These are phyloP conservation scores for Tokudaia tokunoshimensis DNA, from an alignment of 2,797 vertebrate species.

Conservation along the genomic window DNA sequence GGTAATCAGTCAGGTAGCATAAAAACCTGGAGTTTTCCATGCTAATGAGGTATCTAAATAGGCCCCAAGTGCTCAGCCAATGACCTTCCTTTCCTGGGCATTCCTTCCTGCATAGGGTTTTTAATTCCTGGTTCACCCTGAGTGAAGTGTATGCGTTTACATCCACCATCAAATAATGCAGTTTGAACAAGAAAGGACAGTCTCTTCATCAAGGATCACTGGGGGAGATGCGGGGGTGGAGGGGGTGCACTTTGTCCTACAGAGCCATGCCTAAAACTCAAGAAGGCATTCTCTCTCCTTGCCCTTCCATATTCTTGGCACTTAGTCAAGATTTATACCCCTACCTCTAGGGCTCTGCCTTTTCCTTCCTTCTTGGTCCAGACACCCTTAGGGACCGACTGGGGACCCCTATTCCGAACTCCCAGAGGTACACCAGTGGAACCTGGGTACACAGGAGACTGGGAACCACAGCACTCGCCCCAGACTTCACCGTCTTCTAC, in stretches of 20 bases:
- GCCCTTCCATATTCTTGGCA: not conserved
- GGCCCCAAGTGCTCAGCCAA: not conserved
- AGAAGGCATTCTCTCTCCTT: not conserved
- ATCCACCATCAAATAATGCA: not conserved
- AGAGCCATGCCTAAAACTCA: not conserved
- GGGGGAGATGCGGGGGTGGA: not conserved
- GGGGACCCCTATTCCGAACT: not conserved
- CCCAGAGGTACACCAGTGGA: not conserved
- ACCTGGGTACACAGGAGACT: not conserved
- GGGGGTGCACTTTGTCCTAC: not conserved
- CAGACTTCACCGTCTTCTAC: not conserved
- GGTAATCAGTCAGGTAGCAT: not conserved
- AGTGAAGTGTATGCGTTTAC: not conserved
- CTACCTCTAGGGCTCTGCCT: not conserved
- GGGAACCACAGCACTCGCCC: not conserved
- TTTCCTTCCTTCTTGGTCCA: not conserved
- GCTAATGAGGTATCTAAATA: not conserved
- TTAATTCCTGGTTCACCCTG: not conserved
- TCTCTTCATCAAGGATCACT: not conserved
- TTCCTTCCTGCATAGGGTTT: not conserved
- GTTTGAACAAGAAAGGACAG: not conserved
- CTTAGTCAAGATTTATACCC: not conserved
- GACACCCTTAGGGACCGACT: not conserved
- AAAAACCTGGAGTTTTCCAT: not conserved
- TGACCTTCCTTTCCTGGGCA: not conserved